These are phyloP conservation scores for Conchocele bisecta DNA, from an alignment of 2,888 invertebrate genomes.

Conservation along the genomic window DNA sequence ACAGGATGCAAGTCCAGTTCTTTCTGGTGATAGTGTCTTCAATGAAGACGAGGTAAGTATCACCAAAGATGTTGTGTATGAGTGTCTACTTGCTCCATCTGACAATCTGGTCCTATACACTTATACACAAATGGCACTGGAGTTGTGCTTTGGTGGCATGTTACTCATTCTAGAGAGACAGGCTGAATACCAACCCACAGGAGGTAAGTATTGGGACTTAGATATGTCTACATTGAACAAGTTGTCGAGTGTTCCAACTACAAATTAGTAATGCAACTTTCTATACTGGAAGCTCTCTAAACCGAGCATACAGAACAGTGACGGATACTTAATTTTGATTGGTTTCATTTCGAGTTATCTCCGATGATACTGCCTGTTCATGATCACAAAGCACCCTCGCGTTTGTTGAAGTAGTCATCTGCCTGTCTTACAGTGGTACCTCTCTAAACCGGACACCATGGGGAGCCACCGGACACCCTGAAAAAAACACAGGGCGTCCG, in stretches of 20 bases:
- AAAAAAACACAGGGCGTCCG: no score
- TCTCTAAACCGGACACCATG: no score
- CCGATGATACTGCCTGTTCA: no score
- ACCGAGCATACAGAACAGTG: no score
- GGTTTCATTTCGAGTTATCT: no score
- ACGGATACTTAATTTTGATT: no score
- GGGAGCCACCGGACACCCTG: no score
- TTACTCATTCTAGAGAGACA: constrained; percentile 38
- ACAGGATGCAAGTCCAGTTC: constrained; percentile 22
- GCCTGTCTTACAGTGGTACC: no score
- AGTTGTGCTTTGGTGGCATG: constrained; percentile 29
- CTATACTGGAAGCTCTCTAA: no score
- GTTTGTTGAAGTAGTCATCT: no score
- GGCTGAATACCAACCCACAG: constrained; percentile 36
- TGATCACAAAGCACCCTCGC: no score
- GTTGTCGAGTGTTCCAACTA: not conserved
- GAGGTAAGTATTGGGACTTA: constrained; percentile 28
- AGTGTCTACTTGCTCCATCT: constrained; percentile 1
- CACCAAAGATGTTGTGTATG: constrained; percentile 13
- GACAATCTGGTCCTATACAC: constrained; percentile 21
- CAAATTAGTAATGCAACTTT: no score
- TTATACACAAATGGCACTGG: constrained; percentile 37
- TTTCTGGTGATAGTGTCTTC: constrained; percentile 33
- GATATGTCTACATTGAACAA: not conserved
- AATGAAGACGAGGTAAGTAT: not conserved